Percentiles rank a stretch among this genome's conserved stretches.
phyloP scores from a whole-genome alignment of 2,888 invertebrate genomes.

The Mesochorus sp. region DNA sequence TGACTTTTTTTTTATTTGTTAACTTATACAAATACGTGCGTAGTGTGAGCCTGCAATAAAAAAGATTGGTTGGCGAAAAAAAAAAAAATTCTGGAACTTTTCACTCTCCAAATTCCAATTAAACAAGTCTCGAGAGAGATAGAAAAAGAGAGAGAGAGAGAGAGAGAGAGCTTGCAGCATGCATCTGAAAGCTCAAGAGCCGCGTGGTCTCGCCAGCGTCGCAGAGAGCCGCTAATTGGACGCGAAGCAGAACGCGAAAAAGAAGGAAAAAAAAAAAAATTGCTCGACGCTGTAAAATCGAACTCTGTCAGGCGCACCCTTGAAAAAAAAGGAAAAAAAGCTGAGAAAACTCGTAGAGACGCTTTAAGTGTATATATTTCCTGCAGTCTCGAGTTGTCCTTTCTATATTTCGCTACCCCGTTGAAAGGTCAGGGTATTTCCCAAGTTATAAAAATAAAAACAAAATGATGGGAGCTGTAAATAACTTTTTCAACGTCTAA shows the following conservation, averaged over 20 bases:
- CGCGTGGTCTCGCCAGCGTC: background rate
- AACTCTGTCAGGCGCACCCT: background rate
- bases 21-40: background rate
- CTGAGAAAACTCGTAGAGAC: background rate
- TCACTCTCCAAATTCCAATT: slow-evolving; percentile 38
- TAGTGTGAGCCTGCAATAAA: background rate
- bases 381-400: slow-evolving; percentile 10
- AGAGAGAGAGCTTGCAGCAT: slow-evolving; percentile 16
- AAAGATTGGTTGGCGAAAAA: background rate
- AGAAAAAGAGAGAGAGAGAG: no score
- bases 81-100: slow-evolving; percentile 12
- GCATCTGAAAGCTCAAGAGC: slow-evolving; percentile 29
- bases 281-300: slow-evolving; percentile 32
- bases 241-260: slow-evolving; percentile 35
- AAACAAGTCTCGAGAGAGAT: slow-evolving; percentile 40
- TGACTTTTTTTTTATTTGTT: background rate
- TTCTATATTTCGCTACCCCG: background rate
- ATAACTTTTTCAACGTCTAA: background rate
- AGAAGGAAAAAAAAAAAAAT: background rate
- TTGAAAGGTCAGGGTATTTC: slow-evolving; percentile 41
- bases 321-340: slow-evolving; percentile 8
- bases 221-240: slow-evolving; percentile 49
- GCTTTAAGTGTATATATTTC: slow-evolving; percentile 4
- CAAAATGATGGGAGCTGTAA: background rate
- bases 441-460: slow-evolving; percentile 5